Conservation (phyloP, 2,113 vertebrate species). For the Antigone vipio region DNA sequence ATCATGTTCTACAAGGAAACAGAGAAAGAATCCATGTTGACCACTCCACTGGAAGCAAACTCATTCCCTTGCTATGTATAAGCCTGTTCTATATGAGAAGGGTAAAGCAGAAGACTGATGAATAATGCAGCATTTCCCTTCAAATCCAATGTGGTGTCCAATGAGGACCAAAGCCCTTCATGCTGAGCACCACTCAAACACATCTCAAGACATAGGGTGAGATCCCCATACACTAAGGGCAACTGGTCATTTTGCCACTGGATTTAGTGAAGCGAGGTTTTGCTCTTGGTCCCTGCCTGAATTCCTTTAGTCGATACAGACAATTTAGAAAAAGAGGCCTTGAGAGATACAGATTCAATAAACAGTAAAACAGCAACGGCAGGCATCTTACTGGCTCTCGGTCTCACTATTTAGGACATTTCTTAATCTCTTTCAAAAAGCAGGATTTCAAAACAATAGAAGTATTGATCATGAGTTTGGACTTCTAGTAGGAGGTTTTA, state of each 20-base stretch:
- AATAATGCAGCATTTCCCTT: not conserved
- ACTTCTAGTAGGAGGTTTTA: not conserved
- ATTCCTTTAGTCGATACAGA: not conserved
- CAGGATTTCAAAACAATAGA: not conserved
- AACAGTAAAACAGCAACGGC: not conserved
- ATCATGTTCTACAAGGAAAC: constrained; percentile 17
- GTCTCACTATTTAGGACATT: not conserved
- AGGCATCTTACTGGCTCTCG: not conserved
- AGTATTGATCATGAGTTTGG: not conserved
- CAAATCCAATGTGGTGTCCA: not conserved
- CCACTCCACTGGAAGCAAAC: not conserved
- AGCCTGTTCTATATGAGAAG: not conserved
- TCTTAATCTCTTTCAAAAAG: not conserved
- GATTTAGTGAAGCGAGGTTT: not conserved
- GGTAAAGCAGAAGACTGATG: not conserved
- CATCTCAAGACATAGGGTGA: not conserved
- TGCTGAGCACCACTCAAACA: not conserved
- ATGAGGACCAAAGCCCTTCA: not conserved
- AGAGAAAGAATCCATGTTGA: not conserved
- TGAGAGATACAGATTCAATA: not conserved
- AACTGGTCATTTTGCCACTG: not conserved
- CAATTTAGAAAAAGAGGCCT: not conserved
- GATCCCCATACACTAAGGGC: not conserved
- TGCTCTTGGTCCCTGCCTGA: not conserved
- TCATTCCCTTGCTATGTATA: not conserved